A percentile compares a stretch with the other conserved stretches of the same genome.
Evolutionary conservation across 2,797 vertebrate species (phyloP).

Genomic region (Chanos chanos): DNA sequence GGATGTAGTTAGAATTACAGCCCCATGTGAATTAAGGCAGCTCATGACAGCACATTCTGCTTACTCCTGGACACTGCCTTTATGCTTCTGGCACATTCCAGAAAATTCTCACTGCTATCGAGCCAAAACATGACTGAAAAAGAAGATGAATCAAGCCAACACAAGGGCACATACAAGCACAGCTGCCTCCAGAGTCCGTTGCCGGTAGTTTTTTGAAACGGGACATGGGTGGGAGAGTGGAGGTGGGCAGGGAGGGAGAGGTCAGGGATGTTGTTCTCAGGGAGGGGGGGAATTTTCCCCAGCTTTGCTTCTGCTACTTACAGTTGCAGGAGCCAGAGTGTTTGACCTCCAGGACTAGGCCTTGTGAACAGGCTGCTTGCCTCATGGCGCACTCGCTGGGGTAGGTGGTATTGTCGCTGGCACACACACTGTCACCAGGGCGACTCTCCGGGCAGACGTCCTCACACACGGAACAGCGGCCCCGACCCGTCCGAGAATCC

Average conservation of each 20-base stretch:
- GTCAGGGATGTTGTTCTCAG: background rate
- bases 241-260: slow-evolving; percentile 34
- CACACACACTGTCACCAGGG: slow-evolving; percentile 81
- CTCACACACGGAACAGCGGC: slow-evolving; percentile 76
- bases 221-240: background rate
- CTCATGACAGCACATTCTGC: slow-evolving; percentile 18
- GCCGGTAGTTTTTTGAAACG: slow-evolving; percentile 7
- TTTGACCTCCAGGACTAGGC: slow-evolving; percentile 83
- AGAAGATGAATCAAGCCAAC: slow-evolving; percentile 22
- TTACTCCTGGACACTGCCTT: slow-evolving; percentile 2
- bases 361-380: slow-evolving; percentile 78
- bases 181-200: slow-evolving; percentile 27
- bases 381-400: slow-evolving; percentile 84
- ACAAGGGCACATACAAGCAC: slow-evolving; percentile 3
- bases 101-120: slow-evolving; percentile 3
- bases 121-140: slow-evolving; percentile 16
- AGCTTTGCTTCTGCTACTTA: slow-evolving; percentile 76
- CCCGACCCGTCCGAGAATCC: slow-evolving; percentile 78
- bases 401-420: slow-evolving; percentile 84
- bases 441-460: slow-evolving; percentile 77
- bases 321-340: slow-evolving; percentile 87
- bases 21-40: slow-evolving; percentile 16
- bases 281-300: slow-evolving; percentile 51
- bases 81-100: background rate
- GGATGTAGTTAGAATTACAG: slow-evolving; percentile 23